Evolutionary conservation across 2,888 invertebrate genomes (phyloP).

Genomic region (Sphecodes monilicornis): DNA sequence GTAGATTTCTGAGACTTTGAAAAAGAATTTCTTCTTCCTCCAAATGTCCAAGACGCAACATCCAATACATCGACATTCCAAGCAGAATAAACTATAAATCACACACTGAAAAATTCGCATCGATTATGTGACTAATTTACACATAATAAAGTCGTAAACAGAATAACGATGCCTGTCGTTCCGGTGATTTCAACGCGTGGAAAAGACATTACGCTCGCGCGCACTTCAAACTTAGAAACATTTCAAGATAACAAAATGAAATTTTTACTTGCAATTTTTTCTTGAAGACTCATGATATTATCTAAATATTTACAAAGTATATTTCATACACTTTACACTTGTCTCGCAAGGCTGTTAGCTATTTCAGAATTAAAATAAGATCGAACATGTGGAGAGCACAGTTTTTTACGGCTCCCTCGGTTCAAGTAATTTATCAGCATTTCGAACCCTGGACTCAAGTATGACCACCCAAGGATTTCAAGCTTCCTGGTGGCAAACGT

Average conservation of each 20-base stretch:
- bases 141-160: conserved; percentile 11
- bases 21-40: not conserved
- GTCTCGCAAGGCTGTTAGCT: not conserved
- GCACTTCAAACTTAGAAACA: not conserved
- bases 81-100: not conserved
- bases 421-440: conserved; percentile 50
- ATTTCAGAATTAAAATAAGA: not conserved
- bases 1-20: not conserved
- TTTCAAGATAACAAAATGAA: not conserved
- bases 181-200: conserved; percentile 3
- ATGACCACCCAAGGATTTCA: conserved; percentile 65
- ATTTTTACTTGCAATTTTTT: not conserved
- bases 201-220: not conserved
- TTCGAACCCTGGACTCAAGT: conserved; percentile 36
- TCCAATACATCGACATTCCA: not conserved
- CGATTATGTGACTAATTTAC: not conserved
- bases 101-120: not conserved
- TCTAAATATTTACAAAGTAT: not conserved
- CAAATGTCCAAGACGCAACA: not conserved
- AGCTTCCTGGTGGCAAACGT: conserved; percentile 56
- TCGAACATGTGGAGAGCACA: not conserved
- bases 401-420: conserved; percentile 11
- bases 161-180: not conserved
- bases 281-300: not conserved
- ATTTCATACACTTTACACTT: not conserved